These are phyloP conservation scores for Isaurus tuberculatus DNA, from an alignment of 92 coral and sea anemone genomes.

Conservation along the genomic window DNA sequence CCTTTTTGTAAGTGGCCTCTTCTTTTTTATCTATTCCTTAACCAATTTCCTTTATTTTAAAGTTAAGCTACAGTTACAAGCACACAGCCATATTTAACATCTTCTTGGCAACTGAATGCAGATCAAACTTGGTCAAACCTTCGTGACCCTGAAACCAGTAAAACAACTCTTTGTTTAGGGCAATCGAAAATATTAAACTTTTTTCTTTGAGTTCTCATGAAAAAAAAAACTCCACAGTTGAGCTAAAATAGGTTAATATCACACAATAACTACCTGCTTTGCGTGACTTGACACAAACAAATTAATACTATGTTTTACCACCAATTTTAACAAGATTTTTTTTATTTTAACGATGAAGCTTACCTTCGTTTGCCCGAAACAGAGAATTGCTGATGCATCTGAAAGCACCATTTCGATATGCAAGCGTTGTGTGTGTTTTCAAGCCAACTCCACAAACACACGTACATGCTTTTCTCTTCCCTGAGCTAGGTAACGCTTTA, in stretches of 20 bases:
- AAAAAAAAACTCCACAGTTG: background rate
- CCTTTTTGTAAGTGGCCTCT: background rate
- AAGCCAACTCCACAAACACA: constrained; percentile 9
- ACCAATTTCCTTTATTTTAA: background rate
- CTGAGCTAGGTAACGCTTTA: background rate
- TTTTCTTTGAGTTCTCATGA: background rate
- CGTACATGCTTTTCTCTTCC: background rate
- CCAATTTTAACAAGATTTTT: background rate
- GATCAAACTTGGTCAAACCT: background rate
- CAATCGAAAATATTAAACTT: background rate
- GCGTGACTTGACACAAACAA: background rate
- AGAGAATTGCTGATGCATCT: constrained; percentile 7
- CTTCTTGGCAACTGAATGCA: background rate
- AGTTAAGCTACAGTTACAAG: background rate
- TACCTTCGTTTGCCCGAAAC: constrained; percentile 32
- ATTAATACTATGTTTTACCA: background rate
- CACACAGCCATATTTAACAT: background rate
- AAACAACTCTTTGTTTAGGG: background rate
- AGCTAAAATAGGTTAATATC: background rate
- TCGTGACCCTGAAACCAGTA: background rate
- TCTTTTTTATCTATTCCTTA: background rate
- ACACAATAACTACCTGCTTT: background rate
- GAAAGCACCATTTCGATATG: background rate
- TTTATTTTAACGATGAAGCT: background rate
- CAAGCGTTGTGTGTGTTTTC: constrained; percentile 27